A percentile compares a stretch with the other conserved stretches of the same genome.
Evolutionary conservation across 2,113 vertebrate species (phyloP).

Genomic region (Takifugu flavidus): DNA sequence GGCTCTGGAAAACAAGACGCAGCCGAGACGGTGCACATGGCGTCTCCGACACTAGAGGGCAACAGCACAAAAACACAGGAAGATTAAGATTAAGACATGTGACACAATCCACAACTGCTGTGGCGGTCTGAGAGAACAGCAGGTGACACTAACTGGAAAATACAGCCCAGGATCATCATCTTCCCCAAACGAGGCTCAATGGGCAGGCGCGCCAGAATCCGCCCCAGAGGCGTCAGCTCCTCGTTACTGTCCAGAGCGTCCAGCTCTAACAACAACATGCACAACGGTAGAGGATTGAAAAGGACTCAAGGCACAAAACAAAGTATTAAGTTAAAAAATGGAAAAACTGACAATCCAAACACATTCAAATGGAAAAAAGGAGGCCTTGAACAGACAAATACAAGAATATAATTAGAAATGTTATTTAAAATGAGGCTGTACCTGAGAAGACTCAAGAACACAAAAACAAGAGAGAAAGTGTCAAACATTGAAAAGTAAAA

Average conservation of each 20-base stretch:
- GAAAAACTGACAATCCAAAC: too few species aligned
- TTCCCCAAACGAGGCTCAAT: conserved; percentile 95
- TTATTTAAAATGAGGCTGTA: too few species aligned
- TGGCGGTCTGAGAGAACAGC: neutral
- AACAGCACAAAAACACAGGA: neutral
- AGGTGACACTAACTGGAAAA: conserved; percentile 84
- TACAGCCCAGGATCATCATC: conserved; percentile 99
- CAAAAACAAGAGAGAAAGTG: too few species aligned
- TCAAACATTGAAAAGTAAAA: too few species aligned
- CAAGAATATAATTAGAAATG: too few species aligned
- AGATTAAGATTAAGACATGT: neutral
- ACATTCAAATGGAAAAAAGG: too few species aligned
- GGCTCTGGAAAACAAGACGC: conserved; percentile 94
- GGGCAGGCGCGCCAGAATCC: conserved; percentile 90
- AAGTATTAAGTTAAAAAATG: too few species aligned
- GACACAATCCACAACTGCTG: neutral
- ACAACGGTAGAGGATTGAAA: too few species aligned
- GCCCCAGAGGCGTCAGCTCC: conserved; percentile 91
- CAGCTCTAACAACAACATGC: conserved; percentile 74
- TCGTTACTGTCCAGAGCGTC: conserved; percentile 91
- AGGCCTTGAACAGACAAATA: too few species aligned
- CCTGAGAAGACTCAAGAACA: too few species aligned
- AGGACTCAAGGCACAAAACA: too few species aligned
- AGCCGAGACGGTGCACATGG: conserved; percentile 90
- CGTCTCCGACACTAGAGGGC: conserved; percentile 86